These are phyloP conservation scores for Cephus runcator DNA, from an alignment of 2,888 invertebrate species.

Conservation along the genomic window DNA sequence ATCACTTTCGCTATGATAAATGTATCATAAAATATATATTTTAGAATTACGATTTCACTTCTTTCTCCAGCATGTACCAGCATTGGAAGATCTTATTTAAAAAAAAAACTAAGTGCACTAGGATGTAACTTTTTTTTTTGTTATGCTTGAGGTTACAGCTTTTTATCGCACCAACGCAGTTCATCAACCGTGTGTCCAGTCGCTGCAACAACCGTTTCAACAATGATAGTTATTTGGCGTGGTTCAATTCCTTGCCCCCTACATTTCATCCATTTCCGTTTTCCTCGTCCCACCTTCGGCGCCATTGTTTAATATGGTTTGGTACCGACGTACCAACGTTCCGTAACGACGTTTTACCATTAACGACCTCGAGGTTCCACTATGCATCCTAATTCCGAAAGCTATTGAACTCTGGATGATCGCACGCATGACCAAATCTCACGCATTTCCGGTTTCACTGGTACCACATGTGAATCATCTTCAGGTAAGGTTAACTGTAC, in stretches of 20 bases:
- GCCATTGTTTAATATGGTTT: conserved; percentile 60
- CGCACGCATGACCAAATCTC: conserved; percentile 47
- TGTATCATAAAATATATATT: not conserved
- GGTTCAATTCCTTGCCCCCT: conserved; percentile 38
- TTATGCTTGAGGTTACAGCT: not conserved
- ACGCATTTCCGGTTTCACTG: conserved; percentile 43
- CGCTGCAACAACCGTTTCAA: conserved; percentile 53
- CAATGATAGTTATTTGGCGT: conserved; percentile 54
- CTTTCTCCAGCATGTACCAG: not conserved
- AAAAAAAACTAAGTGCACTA: not conserved
- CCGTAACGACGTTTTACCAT: conserved; percentile 53
- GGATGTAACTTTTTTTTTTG: not conserved
- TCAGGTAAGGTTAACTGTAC: not conserved
- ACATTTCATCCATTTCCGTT: conserved; percentile 37
- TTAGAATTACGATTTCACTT: not conserved
- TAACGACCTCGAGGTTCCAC: conserved; percentile 37
- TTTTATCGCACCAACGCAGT: not conserved
- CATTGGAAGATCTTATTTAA: too few relatives aligned
- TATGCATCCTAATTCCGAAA: conserved; percentile 52
- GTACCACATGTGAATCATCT: not conserved
- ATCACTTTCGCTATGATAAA: not conserved
- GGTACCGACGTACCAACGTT: conserved; percentile 45
- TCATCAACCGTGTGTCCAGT: conserved; percentile 31
- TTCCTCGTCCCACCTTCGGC: conserved; percentile 31
- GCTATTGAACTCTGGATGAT: conserved; percentile 50